Evolutionary conservation across 2,797 vertebrate genomes (phyloP).

Genomic region (Clarias pachynema): DNA sequence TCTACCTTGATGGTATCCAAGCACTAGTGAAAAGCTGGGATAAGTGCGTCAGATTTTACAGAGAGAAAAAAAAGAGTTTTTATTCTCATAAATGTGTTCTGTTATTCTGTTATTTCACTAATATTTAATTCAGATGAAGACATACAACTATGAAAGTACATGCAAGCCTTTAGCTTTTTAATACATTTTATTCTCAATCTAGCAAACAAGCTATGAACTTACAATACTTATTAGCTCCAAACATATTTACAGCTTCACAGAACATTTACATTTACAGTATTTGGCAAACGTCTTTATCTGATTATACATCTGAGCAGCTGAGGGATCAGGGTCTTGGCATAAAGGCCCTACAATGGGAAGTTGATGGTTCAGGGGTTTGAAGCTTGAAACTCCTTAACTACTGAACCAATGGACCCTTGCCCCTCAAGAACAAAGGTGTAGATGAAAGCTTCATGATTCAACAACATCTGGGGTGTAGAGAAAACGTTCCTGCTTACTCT

Average conservation of each 20-base stretch:
- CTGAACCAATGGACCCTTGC: too few relatives aligned
- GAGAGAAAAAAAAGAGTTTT: background rate
- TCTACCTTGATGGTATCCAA: too few relatives aligned
- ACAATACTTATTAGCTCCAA: background rate
- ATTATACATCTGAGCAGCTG: too few relatives aligned
- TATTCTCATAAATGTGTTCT: too few relatives aligned
- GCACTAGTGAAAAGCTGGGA: too few relatives aligned
- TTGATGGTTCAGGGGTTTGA: too few relatives aligned
- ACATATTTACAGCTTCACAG: background rate
- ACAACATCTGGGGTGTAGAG: background rate
- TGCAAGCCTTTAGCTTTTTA: background rate
- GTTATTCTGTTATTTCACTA: background rate
- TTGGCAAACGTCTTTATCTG: too few relatives aligned
- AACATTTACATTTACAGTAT: too few relatives aligned
- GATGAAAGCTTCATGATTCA: background rate
- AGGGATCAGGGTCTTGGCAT: too few relatives aligned
- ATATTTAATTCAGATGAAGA: background rate
- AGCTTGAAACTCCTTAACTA: too few relatives aligned
- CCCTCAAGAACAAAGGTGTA: background rate
- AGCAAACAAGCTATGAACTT: background rate
- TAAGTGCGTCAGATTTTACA: too few relatives aligned
- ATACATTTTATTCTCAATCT: background rate
- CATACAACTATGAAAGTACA: background rate
- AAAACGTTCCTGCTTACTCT: background rate
- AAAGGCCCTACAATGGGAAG: too few relatives aligned